Evolutionary conservation across 23 tunicate genomes (phyloP), one percentile per base, ranked within the genome.

Genomic region (Styela clava): DNA sequence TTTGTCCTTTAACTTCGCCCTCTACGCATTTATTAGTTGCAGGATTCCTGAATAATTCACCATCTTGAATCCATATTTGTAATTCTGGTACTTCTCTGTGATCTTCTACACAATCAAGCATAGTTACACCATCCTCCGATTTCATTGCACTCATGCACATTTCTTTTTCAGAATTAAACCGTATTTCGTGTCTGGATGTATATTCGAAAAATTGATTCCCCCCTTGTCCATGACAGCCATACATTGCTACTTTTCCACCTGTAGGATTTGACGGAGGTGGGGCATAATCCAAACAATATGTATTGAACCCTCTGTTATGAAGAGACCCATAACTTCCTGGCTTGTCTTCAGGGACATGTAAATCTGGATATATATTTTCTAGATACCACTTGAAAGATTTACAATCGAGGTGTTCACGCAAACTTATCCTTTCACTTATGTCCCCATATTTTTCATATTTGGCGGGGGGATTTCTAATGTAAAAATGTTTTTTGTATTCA

Each of bases 151-250:
- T 83, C 94, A 96, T 88, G 82, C 99, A 96, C 93, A 96, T 87
- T 63, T 96, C 99, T 62, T 91, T 91, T 85, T 96, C 97, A 25
- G 99, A 96, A 74, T 91, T 96, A 88, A 91, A 96, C 3, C 99
- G 87, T 51, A 96, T 69, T 63, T 96, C 97, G 2, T 76, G 34
- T 29, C 74, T 52, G 37, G 99, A 74, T 2, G 96, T 91, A 81
- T 81, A 87, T 76, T 96, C 99, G 72, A 96, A 96, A 84, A 96
- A 96, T 89, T 93, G 87, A 35, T 96, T 96, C 7, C 99, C 99
- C 0, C 99, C 99, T 73, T 96, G 99, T 2, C 99, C 99, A 68
- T 96, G 99, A 65, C 99, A 96, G 9, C 91, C 95, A 78, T 83
- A 96, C 67, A 92, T 82, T 32, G 94, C 85, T 31, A 96, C 94